Base-by-base conservation (phyloP, 2,888 invertebrate genomes). In the Phrixothrix hirtus region DNA sequence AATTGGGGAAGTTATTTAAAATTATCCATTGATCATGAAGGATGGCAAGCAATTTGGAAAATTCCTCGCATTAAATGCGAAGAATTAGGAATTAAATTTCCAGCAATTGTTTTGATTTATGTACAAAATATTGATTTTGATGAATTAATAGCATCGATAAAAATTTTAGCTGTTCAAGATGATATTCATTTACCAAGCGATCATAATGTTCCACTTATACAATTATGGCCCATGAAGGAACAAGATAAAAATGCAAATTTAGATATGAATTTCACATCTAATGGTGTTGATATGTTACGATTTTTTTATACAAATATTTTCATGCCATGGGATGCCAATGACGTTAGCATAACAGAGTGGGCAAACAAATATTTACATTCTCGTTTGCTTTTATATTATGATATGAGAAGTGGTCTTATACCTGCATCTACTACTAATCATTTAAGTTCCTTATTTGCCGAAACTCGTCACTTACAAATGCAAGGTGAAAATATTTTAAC, bases 241-340 rank as follows among this genome's bases (percentile, higher is more conserved):
- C 87, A 87, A 65, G 75, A 76, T 55, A 82, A 81, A 53, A 77
- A 79, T 37, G 52, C 71, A 0, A 81, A 77, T 50, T 70, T 86
- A 3, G 82, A 85, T 68, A 77, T 83, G 34, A 72, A 79, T 0
- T 76, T 78, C 1, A 86, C 86, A 1, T 83, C 86, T 0, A 82
- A 82, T 60, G 81, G 82, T 56, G 78, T 87, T 54, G 86, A 87
- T 71, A 76, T 84, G 58, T 70, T 85, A 56, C 78, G 86, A 62
- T 86, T 86, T 59, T 87, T 84, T 65, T 86, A 84, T 63, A 79
- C 78, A 25, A 78, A 85, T 56, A 72, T 87, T 27, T 84, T 85
- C 80, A 83, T 85, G 83, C 85, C 86, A 0, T 87, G 87, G 87
- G 86, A 87, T 58, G n/a, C n/a, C n/a, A 85, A 86, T 45, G 83